phyloP scores from a whole-genome alignment of 2,797 vertebrate genomes.

The Strix occidentalis region DNA sequence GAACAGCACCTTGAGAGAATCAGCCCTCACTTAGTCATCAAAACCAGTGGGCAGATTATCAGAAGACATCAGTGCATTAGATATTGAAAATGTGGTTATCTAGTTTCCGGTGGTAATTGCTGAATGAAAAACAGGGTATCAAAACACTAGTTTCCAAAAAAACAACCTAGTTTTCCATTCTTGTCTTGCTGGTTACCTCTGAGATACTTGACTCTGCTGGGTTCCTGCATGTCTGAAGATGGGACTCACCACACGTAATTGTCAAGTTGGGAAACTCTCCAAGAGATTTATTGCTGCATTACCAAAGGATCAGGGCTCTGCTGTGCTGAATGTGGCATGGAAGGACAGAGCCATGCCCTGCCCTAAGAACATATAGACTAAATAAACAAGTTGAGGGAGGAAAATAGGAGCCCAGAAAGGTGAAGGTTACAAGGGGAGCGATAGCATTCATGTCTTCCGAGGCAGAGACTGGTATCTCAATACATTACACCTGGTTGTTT shows the following conservation, averaged over 20 bases:
- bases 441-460: fast-evolving
- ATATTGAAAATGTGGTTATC: not conserved
- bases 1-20: not conserved
- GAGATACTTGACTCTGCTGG: not conserved
- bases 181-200: not conserved
- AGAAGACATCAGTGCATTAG: not conserved
- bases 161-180: not conserved
- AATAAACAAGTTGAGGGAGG: not conserved
- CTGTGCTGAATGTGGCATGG: not conserved
- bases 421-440: not conserved
- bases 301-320: not conserved
- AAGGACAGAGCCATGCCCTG: not conserved
- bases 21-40: not conserved
- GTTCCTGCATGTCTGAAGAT: not conserved
- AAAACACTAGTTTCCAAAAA: not conserved
- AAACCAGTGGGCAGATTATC: not conserved
- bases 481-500: not conserved
- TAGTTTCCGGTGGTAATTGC: not conserved
- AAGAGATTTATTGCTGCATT: not conserved
- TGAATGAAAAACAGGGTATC: not conserved
- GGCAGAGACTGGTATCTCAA: not conserved
- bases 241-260: not conserved
- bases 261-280: not conserved
- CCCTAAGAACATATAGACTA: not conserved
- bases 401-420: not conserved